Base-by-base conservation (phyloP, 2,888 invertebrate species). In the Chymomyza amoena region DNA sequence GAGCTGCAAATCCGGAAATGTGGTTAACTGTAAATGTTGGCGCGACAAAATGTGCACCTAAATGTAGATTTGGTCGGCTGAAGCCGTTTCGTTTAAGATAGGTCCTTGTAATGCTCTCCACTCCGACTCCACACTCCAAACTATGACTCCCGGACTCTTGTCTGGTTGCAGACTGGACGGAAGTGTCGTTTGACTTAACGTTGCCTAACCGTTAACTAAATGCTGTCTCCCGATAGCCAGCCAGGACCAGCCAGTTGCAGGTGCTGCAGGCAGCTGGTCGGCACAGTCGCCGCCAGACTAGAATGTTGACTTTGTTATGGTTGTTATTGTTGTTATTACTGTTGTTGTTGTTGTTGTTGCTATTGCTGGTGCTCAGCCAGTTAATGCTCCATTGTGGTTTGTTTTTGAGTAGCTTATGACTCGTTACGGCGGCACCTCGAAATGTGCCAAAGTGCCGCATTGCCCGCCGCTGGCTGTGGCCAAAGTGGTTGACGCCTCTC, bases 101-200 rank as follows among this genome's bases (percentile, higher is more conserved):
- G 54, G 54, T 54, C 54, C 54, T 16, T 54, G 39, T 18, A 16
- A 54, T 1, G 7, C 6, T 32, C 18, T 16, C 18, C 16, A n/a
- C 54, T 9, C 54, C 5, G 18, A 15, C 20, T 52, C 6, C 20
- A 32, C 28, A 28, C 28, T 0, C 32, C 4, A 25, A 5, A 54
- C 18, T 16, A 9, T n/a, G 20, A 18, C 18, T 16, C 54, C 32
- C 7, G 32, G 16, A 54, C 54, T 16, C 20, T 45, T 13, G 57
- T 25, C 57, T 25, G 57, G 28, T 7, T 13, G 39, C 39, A 45
- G 39, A 45, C 59, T 54, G 62, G 68, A 51, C 84, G 81, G 84
- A 81, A 84, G 81, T 81, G 72, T 81, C 87, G 84, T 81, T 83
- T 80, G 83, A 83, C 83, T 82, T 75, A 78, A 70, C 69, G 66